Base-by-base conservation (phyloP, 2,797 vertebrate genomes). In the Ficedula albicollis region DNA sequence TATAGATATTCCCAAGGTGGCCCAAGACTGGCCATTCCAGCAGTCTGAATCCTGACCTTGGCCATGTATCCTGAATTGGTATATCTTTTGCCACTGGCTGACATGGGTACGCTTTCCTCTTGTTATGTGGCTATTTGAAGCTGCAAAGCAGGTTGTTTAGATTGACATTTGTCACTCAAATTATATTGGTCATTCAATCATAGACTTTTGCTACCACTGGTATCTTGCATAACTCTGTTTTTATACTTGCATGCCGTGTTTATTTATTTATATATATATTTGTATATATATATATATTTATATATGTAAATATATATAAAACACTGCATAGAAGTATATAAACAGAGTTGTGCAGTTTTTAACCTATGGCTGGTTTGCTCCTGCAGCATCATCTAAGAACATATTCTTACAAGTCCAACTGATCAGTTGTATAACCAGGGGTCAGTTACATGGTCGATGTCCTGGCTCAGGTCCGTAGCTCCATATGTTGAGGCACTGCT, bases 241-340 rank as follows among this genome's bases (percentile, higher is more conserved):
- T 9, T 39, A 16, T 29, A n/a, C 9, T 72, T 38, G 27, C 27
- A 22, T 30, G 13, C 3, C 0, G 0, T 80, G 4, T 25, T 34
- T 41, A 11, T 39, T 12, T n/a, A 7, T 51, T 51, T 30, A 15
- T 21, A 1, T 21, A 25, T 16, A 26, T 22, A 4, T 30, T 39
- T 36, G 63, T 21, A 7, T 23, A 5, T 19, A 21, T 23, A 4
- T n/a, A 41, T 36, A 58, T 25, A 15, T 26, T 14, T n/a, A 10
- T 30, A 13, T 18, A 1, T 19, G 22, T 20, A 30, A 17, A 3
- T n/a, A 41, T 34, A 59, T 25, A 15, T 27, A 9, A 62, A 13
- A 25, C 3, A 13, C 9, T 0, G 22, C 8, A 13, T 52, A 6
- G 25, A 60, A 52, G 9, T 52, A 27, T 36, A 39, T 27, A 21